Base-by-base conservation (phyloP, 2,797 vertebrate genomes). In the Alauda arvensis region DNA sequence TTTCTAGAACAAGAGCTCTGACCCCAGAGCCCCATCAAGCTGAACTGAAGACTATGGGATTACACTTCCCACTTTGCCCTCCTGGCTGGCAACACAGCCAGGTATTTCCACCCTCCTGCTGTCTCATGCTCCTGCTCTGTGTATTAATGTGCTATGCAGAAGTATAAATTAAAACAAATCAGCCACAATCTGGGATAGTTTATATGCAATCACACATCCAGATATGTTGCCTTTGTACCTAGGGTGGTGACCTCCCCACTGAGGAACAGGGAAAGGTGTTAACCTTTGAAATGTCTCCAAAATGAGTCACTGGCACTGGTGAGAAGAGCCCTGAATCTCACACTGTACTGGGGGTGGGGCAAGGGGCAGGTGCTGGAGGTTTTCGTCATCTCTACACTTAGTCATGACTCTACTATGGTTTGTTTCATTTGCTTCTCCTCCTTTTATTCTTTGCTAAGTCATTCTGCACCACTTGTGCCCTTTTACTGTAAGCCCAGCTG, bases 361-460 rank as follows among this genome's bases (percentile, higher is more conserved):
- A 18, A 29, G 34, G 65, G 62, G 18, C 17, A 18, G 28, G 40
- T 45, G 13, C 40, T 77, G 63, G 37, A 3, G 68, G 31, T 72
- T 80, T 89, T 77, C 19, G 75, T 39, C 31, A n/a, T 39, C 40
- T 59, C 74, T 80, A 10, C 8, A 3, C 18, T 86, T 82, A 43
- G 39, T 46, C 59, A 68, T 1, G 2, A 46, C 25, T 56, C 57
- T 33, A 7, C 2, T n/a, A 24, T 1, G 0, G 14, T 45, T 70
- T 82, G 51, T 87, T 85, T 74, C 21, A 43, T 48, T 86, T 77
- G 37, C 45, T 82, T 29, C 63, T 78, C 45, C 26, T 67, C 20
- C 39, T 83, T 67, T 57, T 74, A 18, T 81, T 87, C 63, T 70
- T 65, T 92, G 63, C 46, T 78, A 83, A 90, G 57, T 85, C 70